These are phyloP conservation scores for Rhombomys opimus DNA, from an alignment of 2,113 vertebrate genomes.

Conservation along the genomic window DNA sequence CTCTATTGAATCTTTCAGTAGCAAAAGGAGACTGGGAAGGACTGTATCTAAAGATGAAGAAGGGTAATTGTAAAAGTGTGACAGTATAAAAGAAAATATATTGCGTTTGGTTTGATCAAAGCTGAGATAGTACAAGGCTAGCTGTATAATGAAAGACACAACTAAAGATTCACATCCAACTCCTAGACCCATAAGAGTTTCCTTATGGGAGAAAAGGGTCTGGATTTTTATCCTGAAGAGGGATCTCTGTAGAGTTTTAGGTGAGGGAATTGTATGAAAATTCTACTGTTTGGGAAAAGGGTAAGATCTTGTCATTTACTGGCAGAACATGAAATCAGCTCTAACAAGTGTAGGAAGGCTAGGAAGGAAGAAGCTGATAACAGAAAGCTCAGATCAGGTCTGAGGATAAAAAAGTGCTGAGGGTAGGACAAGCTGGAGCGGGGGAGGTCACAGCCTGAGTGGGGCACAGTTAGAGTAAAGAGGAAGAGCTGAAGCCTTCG, in stretches of 20 bases:
- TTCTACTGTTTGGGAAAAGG: background rate
- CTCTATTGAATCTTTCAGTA: background rate
- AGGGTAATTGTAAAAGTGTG: background rate
- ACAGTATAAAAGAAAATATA: background rate
- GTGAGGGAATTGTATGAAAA: background rate
- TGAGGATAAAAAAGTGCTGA: background rate
- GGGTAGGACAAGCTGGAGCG: background rate
- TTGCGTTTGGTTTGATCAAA: background rate
- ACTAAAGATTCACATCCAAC: background rate
- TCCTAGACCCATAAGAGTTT: background rate
- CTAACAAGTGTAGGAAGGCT: background rate
- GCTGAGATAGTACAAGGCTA: background rate
- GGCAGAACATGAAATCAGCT: background rate
- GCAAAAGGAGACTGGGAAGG: background rate
- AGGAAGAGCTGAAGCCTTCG: background rate
- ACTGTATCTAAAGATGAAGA: background rate
- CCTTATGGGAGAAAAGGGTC: background rate
- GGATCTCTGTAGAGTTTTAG: background rate
- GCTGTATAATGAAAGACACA: background rate
- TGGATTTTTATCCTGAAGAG: slow-evolving; percentile 9
- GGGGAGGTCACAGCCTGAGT: background rate
- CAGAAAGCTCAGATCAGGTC: background rate
- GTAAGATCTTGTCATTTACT: background rate
- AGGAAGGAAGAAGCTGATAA: background rate
- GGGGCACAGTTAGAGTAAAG: background rate